Conservation (phyloP, 2,113 vertebrate species). For the Triplophysa tibetana region DNA sequence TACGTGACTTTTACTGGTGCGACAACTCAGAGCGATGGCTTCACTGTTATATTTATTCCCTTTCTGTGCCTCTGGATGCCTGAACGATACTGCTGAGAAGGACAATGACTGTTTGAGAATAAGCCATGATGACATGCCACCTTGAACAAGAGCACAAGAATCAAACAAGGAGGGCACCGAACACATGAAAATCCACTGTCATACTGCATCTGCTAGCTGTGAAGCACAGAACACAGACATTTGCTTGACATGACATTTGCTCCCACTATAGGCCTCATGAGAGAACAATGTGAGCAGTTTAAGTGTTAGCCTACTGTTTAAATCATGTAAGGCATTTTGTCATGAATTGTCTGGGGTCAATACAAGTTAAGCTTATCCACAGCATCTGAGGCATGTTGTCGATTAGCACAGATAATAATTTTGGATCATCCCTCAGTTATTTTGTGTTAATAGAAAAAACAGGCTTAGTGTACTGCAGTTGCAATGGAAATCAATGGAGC, state of each 20-base stretch:
- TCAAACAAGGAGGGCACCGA: neutral
- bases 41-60: neutral
- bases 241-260: too few species aligned
- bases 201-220: neutral
- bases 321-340: neutral
- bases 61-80: slow-evolving; percentile 5
- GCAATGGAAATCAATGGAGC: neutral
- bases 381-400: neutral
- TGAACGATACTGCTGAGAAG: neutral
- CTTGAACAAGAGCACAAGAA: neutral
- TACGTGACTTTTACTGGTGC: slow-evolving; percentile 16
- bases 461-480: neutral
- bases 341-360: neutral
- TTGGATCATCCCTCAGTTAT: neutral
- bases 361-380: neutral
- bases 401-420: neutral
- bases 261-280: too few species aligned
- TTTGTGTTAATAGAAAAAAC: neutral
- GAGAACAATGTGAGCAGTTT: too few species aligned
- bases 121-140: slow-evolving; percentile 11
- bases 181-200: neutral
- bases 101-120: slow-evolving; percentile 4
- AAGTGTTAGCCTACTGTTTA: too few species aligned
- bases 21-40: slow-evolving; percentile 8
- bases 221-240: neutral